A percentile compares a stretch with the other conserved stretches of the same genome.
These are phyloP conservation scores for Proisotoma minuta DNA, from an alignment of 2,888 invertebrate species.

Conservation along the genomic window DNA sequence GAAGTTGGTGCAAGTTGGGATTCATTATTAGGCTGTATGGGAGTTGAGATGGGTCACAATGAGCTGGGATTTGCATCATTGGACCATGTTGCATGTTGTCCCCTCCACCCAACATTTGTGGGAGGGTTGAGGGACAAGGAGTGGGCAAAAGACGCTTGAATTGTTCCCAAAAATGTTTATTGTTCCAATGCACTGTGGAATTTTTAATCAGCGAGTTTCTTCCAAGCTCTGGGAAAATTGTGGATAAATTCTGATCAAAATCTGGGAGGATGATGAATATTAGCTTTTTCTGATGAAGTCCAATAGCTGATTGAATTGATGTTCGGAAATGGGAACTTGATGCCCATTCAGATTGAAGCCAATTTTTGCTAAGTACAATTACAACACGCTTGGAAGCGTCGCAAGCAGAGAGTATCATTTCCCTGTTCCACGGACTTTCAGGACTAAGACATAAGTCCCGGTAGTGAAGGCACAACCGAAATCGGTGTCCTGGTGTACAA, in stretches of 20 bases:
- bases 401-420: slow-evolving; percentile 80
- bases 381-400: slow-evolving; percentile 79
- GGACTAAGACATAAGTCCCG: slow-evolving; percentile 74
- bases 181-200: slow-evolving; percentile 29
- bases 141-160: slow-evolving; percentile 34
- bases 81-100: not conserved
- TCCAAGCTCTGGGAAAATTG: slow-evolving; percentile 20
- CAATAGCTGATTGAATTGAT: slow-evolving; percentile 60
- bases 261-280: slow-evolving; percentile 40
- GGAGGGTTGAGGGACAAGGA: slow-evolving; percentile 11
- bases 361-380: slow-evolving; percentile 80
- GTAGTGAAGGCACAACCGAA: slow-evolving; percentile 79
- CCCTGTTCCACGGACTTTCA: slow-evolving; percentile 74
- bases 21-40: slow-evolving; percentile 5
- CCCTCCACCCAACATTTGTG: not conserved
- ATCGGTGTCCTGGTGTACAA: slow-evolving; percentile 57
- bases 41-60: slow-evolving; percentile 11
- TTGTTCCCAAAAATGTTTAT: slow-evolving; percentile 44
- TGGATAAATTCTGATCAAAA: slow-evolving; percentile 26
- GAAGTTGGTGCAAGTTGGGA: not conserved
- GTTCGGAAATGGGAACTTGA: slow-evolving; percentile 75
- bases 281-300: slow-evolving; percentile 37
- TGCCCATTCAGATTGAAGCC: slow-evolving; percentile 82
- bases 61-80: not conserved
- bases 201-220: slow-evolving; percentile 5